These are phyloP conservation scores for Tarsius wallacei DNA, from an alignment of 2,797 vertebrate species.

Conservation along the genomic window DNA sequence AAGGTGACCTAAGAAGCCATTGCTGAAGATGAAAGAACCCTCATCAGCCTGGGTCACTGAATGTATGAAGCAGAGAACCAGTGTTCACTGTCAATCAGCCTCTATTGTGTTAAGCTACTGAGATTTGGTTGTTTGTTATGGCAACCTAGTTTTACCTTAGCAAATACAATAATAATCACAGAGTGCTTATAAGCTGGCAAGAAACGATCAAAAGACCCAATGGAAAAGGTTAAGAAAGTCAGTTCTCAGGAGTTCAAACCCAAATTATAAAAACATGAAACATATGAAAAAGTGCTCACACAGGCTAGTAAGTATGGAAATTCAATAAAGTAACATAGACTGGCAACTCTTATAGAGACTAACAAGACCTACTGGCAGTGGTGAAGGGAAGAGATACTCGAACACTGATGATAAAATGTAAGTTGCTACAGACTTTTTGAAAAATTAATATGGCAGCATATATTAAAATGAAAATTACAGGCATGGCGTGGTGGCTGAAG, in stretches of 20 bases:
- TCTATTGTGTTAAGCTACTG: neutral
- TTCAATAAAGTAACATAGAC: neutral
- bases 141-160: neutral
- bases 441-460: conserved; percentile 2
- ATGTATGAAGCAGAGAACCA: neutral
- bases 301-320: neutral
- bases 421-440: neutral
- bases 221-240: neutral
- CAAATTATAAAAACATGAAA: neutral
- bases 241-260: conserved; percentile 1
- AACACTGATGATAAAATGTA: neutral
- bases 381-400: neutral
- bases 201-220: neutral
- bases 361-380: neutral
- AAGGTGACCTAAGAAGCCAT: neutral
- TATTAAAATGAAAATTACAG: neutral
- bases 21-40: neutral
- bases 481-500: no score
- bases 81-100: neutral
- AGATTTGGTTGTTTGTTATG: neutral
- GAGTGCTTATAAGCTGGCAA: neutral
- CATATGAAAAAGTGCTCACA: neutral
- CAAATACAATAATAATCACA: neutral
- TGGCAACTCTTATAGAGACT: neutral
- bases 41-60: neutral